These are phyloP conservation scores for Drosophila bipectinata DNA, from an alignment of 1,140 invertebrate species.

Conservation along the genomic window DNA sequence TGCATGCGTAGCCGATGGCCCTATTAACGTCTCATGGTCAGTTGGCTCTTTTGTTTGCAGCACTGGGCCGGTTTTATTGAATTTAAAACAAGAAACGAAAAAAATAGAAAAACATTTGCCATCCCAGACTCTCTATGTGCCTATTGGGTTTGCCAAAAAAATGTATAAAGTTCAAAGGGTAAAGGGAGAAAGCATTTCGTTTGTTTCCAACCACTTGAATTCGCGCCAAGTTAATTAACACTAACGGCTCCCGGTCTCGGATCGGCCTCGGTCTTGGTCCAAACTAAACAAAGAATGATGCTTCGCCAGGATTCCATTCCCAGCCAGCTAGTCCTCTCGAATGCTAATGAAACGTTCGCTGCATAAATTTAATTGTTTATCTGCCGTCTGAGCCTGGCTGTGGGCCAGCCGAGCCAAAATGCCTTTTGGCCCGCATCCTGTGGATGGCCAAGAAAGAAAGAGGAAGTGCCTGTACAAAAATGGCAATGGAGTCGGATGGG, in stretches of 20 bases:
- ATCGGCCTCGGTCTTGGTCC: conserved; percentile 1
- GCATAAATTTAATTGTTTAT: conserved; percentile 79
- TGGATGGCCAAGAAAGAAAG: neutral
- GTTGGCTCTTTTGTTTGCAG: conserved; percentile 7
- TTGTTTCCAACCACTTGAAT: conserved; percentile 63
- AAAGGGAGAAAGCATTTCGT: conserved; percentile 6
- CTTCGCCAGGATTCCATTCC: conserved; percentile 9
- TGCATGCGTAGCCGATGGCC: conserved; percentile 57
- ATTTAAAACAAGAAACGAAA: conserved; percentile 11
- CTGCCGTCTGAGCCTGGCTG: conserved; percentile 48
- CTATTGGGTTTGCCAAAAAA: conserved; percentile 26
- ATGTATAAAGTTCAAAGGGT: conserved; percentile 27
- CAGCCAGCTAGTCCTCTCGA: conserved; percentile 22
- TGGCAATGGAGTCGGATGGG: neutral
- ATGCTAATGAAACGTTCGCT: conserved; percentile 76
- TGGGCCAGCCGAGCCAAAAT: conserved; percentile 21
- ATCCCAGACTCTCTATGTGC: neutral
- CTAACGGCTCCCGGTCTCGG: conserved; percentile 45
- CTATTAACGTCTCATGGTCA: conserved; percentile 48
- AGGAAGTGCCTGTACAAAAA: neutral
- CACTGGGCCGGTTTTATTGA: conserved; percentile 57
- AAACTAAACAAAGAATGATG: conserved; percentile 40
- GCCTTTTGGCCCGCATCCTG: conserved; percentile 38
- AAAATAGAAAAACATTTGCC: neutral
- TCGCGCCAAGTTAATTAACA: conserved; percentile 78